phyloP scores from a whole-genome alignment of 2,888 invertebrate species.

The Erebia aethiops region DNA sequence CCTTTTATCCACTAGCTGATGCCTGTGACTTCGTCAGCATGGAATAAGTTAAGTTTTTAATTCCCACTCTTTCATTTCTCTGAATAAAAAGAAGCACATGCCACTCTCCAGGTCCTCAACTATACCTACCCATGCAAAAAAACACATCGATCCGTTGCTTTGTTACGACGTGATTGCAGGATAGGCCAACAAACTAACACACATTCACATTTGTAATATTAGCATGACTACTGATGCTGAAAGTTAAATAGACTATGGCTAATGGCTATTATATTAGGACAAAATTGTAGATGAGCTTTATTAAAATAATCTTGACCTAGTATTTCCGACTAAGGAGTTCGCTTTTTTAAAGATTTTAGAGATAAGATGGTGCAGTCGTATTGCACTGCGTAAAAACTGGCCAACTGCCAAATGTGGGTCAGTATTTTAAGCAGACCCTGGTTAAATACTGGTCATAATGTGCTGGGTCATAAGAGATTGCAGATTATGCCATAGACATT shows the following conservation, averaged over 20 bases:
- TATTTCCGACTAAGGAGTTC: neutral
- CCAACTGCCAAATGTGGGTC: conserved; percentile 12
- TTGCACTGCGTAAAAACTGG: conserved; percentile 18
- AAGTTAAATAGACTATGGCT: neutral
- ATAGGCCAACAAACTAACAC: no score
- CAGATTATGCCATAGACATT: neutral
- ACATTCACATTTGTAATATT: no score
- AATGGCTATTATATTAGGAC: neutral
- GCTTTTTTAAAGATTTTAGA: conserved; percentile 12
- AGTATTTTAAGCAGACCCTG: conserved; percentile 17
- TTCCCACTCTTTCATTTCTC: no score
- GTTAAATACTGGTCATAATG: conserved; percentile 15
- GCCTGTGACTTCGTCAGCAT: no score
- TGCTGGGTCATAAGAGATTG: conserved; percentile 16
- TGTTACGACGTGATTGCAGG: no score
- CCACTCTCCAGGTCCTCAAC: no score
- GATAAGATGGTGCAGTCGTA: conserved; percentile 14
- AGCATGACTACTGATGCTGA: no score
- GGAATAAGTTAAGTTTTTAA: no score
- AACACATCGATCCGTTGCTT: no score
- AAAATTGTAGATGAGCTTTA: neutral
- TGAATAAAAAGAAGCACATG: no score
- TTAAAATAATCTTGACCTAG: neutral
- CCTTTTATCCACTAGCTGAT: no score
- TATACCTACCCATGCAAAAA: no score